Conservation (phyloP, 2,113 vertebrate genomes). For the Orycteropus afer region DNA sequence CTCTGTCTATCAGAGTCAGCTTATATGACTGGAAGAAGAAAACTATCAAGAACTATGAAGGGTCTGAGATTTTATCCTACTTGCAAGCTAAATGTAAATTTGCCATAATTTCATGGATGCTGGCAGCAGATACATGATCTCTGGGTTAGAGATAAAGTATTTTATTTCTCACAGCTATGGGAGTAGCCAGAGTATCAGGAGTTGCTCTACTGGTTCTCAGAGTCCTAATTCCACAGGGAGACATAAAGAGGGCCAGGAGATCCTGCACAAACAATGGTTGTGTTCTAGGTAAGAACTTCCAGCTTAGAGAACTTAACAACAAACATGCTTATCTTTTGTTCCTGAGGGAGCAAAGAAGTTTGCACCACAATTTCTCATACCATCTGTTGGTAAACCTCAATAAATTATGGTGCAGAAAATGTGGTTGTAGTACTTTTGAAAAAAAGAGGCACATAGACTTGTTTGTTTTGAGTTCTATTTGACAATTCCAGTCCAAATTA, state of each 20-base stretch:
- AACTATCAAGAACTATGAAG: neutral
- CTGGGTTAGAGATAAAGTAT: neutral
- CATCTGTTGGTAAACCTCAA: neutral
- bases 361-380: neutral
- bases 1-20: neutral
- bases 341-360: neutral
- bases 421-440: neutral
- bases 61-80: neutral
- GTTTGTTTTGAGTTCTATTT: neutral
- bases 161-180: neutral
- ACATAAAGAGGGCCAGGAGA: neutral
- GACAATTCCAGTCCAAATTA: neutral
- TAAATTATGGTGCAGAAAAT: neutral
- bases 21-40: neutral
- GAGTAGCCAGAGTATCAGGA: neutral
- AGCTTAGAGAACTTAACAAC: neutral
- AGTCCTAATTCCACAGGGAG: neutral
- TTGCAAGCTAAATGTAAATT: neutral
- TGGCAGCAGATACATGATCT: neutral
- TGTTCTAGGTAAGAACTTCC: neutral
- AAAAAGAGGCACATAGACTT: neutral
- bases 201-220: neutral
- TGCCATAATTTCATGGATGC: neutral
- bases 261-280: neutral
- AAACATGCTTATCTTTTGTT: neutral